These are phyloP conservation scores for Aphidius colemani DNA, from an alignment of 2,888 invertebrate species.

Conservation along the genomic window DNA sequence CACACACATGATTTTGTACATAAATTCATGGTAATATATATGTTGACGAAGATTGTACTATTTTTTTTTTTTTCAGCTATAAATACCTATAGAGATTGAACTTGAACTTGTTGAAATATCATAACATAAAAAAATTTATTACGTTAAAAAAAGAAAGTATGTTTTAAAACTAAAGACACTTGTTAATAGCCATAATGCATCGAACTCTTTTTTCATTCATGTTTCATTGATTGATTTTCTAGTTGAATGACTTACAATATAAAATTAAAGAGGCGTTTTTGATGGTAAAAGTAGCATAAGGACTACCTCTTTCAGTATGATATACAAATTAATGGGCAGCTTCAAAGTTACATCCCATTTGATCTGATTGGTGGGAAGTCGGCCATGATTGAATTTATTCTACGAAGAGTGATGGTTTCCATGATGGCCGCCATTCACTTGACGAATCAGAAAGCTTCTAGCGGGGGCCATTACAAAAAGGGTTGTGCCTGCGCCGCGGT, in stretches of 20 bases:
- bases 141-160: no score
- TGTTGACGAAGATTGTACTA: no score
- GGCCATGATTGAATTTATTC: slow-evolving; percentile 55
- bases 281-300: slow-evolving; percentile 14
- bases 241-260: background rate
- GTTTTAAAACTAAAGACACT: background rate
- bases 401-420: slow-evolving; percentile 54
- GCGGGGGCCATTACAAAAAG: slow-evolving; percentile 50
- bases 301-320: slow-evolving; percentile 29
- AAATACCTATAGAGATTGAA: no score
- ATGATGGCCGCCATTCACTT: slow-evolving; percentile 62
- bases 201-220: background rate
- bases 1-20: no score
- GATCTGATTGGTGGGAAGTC: slow-evolving; percentile 50
- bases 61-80: no score
- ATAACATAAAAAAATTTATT: no score
- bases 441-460: slow-evolving; percentile 57
- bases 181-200: background rate
- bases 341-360: slow-evolving; percentile 42
- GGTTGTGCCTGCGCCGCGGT: slow-evolving; percentile 49
- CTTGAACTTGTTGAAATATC: no score
- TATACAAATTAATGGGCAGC: slow-evolving; percentile 32
- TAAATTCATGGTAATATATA: no score
- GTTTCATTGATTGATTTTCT: background rate
- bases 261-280: slow-evolving; percentile 23